Evolutionary conservation across 2,113 vertebrate species (phyloP).

Genomic region (Crotalus viridis): DNA sequence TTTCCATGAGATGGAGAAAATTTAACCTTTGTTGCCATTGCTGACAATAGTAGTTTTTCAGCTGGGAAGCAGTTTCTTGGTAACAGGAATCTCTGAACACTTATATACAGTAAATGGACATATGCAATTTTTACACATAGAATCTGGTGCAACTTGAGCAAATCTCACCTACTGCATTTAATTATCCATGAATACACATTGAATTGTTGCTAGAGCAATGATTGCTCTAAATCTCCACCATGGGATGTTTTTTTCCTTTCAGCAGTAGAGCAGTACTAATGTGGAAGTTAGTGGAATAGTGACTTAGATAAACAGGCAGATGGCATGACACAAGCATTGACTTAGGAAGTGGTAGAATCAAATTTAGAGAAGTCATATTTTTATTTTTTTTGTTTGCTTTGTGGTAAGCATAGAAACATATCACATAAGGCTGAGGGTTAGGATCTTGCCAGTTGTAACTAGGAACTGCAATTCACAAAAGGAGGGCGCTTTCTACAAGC

Average conservation of each 20-base stretch:
- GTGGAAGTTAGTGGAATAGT: background rate
- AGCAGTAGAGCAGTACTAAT: background rate
- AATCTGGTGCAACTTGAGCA: background rate
- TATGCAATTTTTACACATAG: background rate
- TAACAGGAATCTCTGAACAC: background rate
- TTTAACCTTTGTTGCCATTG: background rate
- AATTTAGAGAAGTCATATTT: background rate
- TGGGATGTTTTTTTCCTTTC: background rate
- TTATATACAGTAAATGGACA: background rate
- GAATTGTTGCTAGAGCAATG: background rate
- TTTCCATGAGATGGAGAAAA: background rate
- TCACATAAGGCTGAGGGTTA: background rate
- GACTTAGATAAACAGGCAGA: background rate
- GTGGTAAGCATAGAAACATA: background rate
- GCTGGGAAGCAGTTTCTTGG: background rate
- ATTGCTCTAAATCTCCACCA: background rate
- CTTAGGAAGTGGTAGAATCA: background rate
- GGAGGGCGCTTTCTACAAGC: slow-evolving; percentile 19
- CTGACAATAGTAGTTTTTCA: background rate
- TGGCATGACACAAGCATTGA: background rate
- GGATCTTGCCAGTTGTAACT: background rate
- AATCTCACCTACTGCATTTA: background rate
- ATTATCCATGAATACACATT: background rate
- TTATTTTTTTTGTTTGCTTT: background rate
- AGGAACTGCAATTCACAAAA: background rate